Evolutionary conservation across 2,888 invertebrate species (phyloP), one percentile per base, ranked within the genome.

Genomic region (Ganaspis brasiliensis): DNA sequence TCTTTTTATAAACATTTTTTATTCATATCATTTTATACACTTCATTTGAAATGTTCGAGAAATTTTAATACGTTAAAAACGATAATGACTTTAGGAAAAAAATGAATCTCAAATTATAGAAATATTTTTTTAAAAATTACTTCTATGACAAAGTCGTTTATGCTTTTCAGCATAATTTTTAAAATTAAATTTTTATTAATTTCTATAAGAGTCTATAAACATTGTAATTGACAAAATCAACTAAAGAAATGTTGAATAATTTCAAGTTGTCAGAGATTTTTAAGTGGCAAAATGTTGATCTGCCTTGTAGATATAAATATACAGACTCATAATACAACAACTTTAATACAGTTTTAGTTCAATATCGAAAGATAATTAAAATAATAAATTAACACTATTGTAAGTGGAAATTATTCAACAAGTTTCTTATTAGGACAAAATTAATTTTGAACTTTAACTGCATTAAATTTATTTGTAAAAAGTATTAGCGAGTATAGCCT

Each of bases 291-390:
- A 40, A 12, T 37, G 40, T 40, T 37, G 14, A 21, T 21, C 16
- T 40, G 37, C 35, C 14, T 37, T 63, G 37, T 63, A 63, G 37
- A 67, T 67, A 63, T 40, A 37, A n/a, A 45, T 45, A 21, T 21
- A 21, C 8, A 40, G 0, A 19, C 24, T 37, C n/a, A n/a, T n/a
- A n/a, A 14, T 45, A 2, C 45, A 45, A 26, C 10, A 45, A 45
- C 45, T 40, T 45, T 26, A 9, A 67, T 67, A 24, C 24, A 67
- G 67, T 67, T 45, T 24, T 9, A 24, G n/a, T n/a, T 21, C 3
- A 24, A 14, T 24, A n/a, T n/a, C 6, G 14, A 24, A 24, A 45
- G n/a, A 67, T 45, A 12, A 24, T 67, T 52, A n/a, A 52, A 19
- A 19, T 40, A 52, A 52, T 2, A 16, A n/a, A 16, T 16, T 16